Conservation (phyloP, 1,140 invertebrate species). For the Orius insidiosus region DNA sequence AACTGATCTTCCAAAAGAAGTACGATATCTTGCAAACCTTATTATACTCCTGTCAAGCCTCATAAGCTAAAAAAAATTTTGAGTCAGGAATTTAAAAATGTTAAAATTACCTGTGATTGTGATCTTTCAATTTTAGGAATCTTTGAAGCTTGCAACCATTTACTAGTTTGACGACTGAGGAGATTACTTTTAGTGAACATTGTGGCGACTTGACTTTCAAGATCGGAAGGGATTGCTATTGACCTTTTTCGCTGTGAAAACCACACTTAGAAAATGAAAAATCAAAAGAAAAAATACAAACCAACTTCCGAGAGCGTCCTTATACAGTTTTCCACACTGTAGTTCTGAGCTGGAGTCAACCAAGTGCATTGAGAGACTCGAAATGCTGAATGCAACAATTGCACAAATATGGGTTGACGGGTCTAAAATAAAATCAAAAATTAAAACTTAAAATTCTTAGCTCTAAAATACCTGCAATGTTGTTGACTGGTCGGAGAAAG, state of each 20-base stretch:
- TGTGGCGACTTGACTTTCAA: conserved; percentile 72
- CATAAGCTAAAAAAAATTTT: conserved; percentile 41
- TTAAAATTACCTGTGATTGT: conserved; percentile 62
- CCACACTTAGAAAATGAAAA: too few species aligned
- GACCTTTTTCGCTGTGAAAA: conserved; percentile 63
- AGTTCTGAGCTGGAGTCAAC: conserved; percentile 69
- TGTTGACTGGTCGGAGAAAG: conserved; percentile 92
- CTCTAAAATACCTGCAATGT: conserved; percentile 71
- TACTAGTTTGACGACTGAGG: conserved; percentile 70
- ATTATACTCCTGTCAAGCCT: conserved; percentile 81
- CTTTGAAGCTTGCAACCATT: conserved; percentile 72
- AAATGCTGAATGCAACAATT: conserved; percentile 79
- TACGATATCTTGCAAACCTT: conserved; percentile 91
- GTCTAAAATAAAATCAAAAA: conserved; percentile 38
- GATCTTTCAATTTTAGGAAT: conserved; percentile 62
- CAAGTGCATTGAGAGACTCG: conserved; percentile 78
- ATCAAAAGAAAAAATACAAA: too few species aligned
- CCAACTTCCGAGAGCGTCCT: conserved; percentile 74
- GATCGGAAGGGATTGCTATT: conserved; percentile 78
- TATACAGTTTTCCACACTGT: conserved; percentile 89
- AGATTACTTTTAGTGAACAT: conserved; percentile 82
- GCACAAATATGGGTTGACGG: conserved; percentile 86
- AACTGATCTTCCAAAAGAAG: conserved; percentile 83
- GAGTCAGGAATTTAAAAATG: too few species aligned
- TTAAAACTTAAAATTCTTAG: background rate